Evolutionary conservation across 2,888 invertebrate genomes (phyloP).

Genomic region (Hypomecis punctinalis): DNA sequence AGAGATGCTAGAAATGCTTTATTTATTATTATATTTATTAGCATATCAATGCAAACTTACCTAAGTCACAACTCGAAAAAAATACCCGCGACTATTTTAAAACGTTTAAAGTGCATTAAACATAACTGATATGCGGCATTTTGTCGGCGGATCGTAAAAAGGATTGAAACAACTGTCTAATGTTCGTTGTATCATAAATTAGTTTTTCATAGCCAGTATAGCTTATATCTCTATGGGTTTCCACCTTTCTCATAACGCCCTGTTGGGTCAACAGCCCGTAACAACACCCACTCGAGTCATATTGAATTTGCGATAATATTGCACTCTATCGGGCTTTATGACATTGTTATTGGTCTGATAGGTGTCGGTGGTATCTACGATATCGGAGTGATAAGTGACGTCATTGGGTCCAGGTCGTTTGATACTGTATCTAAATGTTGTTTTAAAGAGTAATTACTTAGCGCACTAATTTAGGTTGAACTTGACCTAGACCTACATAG

Average conservation of each 20-base stretch:
- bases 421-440: conserved; percentile 1
- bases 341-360: conserved; percentile 19
- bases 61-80: too few relatives aligned
- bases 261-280: conserved; percentile 12
- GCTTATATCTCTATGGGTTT: too few relatives aligned
- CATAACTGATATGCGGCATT: not conserved
- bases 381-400: conserved; percentile 17
- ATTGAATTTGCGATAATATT: conserved; percentile 24
- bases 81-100: too few relatives aligned
- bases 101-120: too few relatives aligned
- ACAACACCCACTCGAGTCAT: conserved; percentile 20
- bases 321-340: conserved; percentile 19
- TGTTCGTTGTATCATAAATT: not conserved
- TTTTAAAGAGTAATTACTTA: not conserved
- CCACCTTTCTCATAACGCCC: not conserved
- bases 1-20: too few relatives aligned
- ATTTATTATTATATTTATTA: too few relatives aligned
- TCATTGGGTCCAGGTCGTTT: not conserved
- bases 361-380: conserved; percentile 14
- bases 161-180: not conserved
- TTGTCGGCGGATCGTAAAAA: not conserved
- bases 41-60: too few relatives aligned
- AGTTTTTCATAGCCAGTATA: not conserved
- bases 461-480: not conserved
- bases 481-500: too few relatives aligned